phyloP scores from a whole-genome alignment of 92 coral and sea anemone species.

The Porites divaricata region DNA sequence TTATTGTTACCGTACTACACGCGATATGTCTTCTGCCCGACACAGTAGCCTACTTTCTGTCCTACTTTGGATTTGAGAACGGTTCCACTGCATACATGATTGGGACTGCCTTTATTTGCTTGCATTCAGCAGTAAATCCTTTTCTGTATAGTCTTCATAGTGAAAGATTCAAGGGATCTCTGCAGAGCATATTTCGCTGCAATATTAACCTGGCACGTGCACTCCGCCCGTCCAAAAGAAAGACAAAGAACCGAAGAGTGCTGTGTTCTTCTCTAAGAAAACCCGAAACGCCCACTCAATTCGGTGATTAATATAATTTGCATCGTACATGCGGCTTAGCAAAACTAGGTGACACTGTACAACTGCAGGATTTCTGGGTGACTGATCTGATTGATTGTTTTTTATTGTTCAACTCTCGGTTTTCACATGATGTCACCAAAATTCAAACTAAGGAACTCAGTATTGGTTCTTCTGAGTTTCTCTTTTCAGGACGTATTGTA shows the following conservation, averaged over 20 bases:
- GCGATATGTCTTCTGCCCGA: conserved; percentile 13
- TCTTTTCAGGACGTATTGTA: no score
- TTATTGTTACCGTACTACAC: conserved; percentile 16
- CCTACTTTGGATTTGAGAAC: conserved; percentile 13
- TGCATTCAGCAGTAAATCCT: conserved; percentile 32
- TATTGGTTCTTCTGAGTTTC: no score
- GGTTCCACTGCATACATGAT: conserved; percentile 17
- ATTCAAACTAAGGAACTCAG: no score
- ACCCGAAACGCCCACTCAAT: background rate
- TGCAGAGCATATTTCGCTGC: background rate
- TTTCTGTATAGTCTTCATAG: conserved; percentile 30
- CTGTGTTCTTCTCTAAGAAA: background rate
- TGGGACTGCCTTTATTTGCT: conserved; percentile 24
- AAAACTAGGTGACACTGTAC: no score
- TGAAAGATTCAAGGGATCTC: conserved; percentile 10
- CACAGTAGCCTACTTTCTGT: conserved; percentile 11
- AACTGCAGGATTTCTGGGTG: background rate
- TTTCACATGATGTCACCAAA: no score
- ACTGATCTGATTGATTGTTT: no score
- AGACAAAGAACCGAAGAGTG: background rate
- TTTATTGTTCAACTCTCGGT: no score
- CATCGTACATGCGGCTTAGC: background rate
- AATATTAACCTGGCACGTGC: background rate
- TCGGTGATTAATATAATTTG: background rate
- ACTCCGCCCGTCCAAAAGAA: background rate